A percentile compares a stretch with the other conserved stretches of the same genome.
Conservation (phyloP, 53 echinoderm and acorn worm genomes). For the Echinarachnius parma region DNA sequence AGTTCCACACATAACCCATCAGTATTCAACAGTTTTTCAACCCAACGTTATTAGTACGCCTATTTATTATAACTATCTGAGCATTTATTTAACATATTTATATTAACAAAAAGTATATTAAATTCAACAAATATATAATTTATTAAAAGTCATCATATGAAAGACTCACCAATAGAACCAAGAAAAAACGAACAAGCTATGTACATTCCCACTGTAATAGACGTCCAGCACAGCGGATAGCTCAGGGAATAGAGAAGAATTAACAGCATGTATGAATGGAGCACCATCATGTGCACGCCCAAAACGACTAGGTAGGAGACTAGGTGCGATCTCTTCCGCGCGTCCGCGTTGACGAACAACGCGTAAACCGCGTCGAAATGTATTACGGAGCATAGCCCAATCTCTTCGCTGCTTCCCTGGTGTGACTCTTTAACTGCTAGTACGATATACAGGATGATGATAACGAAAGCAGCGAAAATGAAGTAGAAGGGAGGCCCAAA, state of each 20-base stretch:
- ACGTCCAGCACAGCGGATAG: conserved; percentile 60
- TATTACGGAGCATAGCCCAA: conserved; percentile 4
- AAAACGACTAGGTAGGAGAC: conserved; percentile 46
- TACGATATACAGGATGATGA: conserved; percentile 42
- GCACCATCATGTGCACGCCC: conserved; percentile 56
- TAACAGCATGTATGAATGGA: conserved; percentile 47
- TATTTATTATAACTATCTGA: too few relatives aligned
- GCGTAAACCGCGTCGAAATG: conserved; percentile 48
- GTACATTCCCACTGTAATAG: conserved; percentile 59
- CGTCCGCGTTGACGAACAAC: conserved; percentile 22
- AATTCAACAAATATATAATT: too few relatives aligned
- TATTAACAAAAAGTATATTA: too few relatives aligned
- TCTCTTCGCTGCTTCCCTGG: background rate
- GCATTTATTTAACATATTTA: too few relatives aligned
- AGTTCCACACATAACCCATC: too few relatives aligned
- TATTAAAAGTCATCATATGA: too few relatives aligned
- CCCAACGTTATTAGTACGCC: too few relatives aligned
- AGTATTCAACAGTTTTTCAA: too few relatives aligned
- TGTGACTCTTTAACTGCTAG: conserved; percentile 40
- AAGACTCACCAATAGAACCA: conserved; percentile 46
- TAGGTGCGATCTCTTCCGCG: conserved; percentile 12
- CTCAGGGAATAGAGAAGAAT: conserved; percentile 46
- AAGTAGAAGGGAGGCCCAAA: conserved; percentile 57
- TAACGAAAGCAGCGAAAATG: conserved; percentile 34
- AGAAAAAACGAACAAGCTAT: conserved; percentile 46